Evolutionary conservation across 2,888 invertebrate species (phyloP), one percentile per base, ranked within the genome.

Genomic region (Alloplasta piceator): DNA sequence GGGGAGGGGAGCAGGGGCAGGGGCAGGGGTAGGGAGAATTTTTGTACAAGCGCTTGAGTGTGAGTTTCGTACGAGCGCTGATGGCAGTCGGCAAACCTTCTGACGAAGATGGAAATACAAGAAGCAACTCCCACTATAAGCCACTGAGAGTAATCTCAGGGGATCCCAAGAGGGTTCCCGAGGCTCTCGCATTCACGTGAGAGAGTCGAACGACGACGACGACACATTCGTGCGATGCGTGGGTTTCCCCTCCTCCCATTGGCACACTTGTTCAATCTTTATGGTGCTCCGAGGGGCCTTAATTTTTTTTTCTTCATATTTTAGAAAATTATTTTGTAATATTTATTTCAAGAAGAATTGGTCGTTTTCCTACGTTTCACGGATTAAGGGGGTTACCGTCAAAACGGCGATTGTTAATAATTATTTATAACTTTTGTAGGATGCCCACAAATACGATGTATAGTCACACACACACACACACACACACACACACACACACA

Each of bases 61-160:
- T 66, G 50, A 55, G 43, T 56, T 43, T 52, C 14, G 68, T 56
- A 68, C 26, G 66, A 52, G 72, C 10, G 52, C 36, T 74, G n/a
- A n/a, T n/a, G 66, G 78, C 68, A 72, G 78, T 60, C 82, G 50
- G 63, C 38, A 68, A 73, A 64, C 64, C 10, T 14, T 52, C 12
- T 76, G 75, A 75, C 82, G 79, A 82, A 79, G 82, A 82, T 82
- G 80, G 80, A 81, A 81, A 81, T 81, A 81, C 77, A 81, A 81
- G 80, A 81, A 81, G 80, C 77, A 74, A 81, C 80, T 81, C 80
- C 80, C 80, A 81, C 80, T 81, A 74, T 81, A 68, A 64, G 43
- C 50, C 58, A 52, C 77, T 70, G 60, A 26, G 26, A 52, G 52
- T 52, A 66, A 26, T 26, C 80, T 38, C 58, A 46, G 48, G 71